A percentile compares a stretch with the other conserved stretches of the same genome.
phyloP scores from a whole-genome alignment of 2,797 vertebrate species.

The Rhynchonycteris naso region DNA sequence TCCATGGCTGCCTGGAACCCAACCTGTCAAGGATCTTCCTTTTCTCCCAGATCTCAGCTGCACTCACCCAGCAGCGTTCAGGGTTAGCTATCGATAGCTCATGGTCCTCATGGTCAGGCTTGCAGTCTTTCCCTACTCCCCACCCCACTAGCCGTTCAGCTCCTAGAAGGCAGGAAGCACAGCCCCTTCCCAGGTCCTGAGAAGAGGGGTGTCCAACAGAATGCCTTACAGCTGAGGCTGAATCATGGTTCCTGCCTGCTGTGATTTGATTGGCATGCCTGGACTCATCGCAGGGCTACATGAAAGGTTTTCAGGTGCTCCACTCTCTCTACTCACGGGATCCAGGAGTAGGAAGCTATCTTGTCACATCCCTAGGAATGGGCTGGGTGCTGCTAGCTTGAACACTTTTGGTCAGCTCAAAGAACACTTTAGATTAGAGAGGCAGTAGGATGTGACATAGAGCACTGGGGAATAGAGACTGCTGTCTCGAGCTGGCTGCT shows the following conservation, averaged over 20 bases:
- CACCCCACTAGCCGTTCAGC: neutral
- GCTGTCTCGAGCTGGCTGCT: neutral
- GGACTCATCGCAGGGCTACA: neutral
- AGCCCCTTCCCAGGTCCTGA: neutral
- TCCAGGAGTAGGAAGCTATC: neutral
- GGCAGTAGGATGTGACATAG: neutral
- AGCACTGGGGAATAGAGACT: neutral
- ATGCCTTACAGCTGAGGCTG: neutral
- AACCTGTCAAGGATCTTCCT: neutral
- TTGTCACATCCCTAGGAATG: neutral
- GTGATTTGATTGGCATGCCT: neutral
- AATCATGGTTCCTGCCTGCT: neutral
- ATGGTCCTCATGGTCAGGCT: neutral
- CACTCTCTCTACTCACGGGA: neutral
- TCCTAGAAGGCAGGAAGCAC: neutral
- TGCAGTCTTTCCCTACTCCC: neutral
- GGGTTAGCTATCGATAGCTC: neutral
- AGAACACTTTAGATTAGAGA: conserved; percentile 62
- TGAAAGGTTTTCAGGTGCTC: neutral
- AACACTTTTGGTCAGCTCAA: conserved; percentile 69
- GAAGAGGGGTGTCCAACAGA: neutral
- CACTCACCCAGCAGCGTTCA: no score
- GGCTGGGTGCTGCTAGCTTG: neutral
- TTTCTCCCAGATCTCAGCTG: neutral
- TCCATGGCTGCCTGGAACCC: neutral